phyloP scores from a whole-genome alignment of 1,140 invertebrate genomes.

The Bombus waltoni region DNA sequence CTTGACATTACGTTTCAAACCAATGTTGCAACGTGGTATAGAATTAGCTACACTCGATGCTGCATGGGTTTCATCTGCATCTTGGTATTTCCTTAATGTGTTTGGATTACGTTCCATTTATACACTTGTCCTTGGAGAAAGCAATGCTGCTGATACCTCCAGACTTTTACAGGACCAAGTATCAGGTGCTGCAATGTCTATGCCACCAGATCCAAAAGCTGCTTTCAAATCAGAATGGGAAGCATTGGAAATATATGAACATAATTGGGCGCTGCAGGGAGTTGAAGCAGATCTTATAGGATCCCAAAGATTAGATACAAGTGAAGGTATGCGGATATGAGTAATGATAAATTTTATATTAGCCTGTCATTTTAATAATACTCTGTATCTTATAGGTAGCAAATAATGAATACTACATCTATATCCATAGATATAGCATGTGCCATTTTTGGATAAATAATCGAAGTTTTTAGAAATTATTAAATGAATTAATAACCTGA shows the following conservation, averaged over 20 bases:
- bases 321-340: constrained; percentile 75
- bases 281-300: constrained; percentile 87
- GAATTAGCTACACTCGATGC: constrained; percentile 97
- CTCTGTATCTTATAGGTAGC: constrained; percentile 21
- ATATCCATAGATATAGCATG: constrained; percentile 37
- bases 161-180: constrained; percentile 99
- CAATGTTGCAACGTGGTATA: constrained; percentile 99
- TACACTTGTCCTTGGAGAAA: constrained; percentile 98
- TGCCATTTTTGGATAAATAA: constrained; percentile 32
- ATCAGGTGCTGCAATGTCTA: constrained; percentile 97
- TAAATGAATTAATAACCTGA: constrained; percentile 24
- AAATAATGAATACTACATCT: constrained; percentile 37
- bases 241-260: constrained; percentile 97
- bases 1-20: constrained; percentile 98
- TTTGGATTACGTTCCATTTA: constrained; percentile 99
- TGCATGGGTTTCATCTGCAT: constrained; percentile 99
- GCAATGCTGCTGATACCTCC: constrained; percentile 99
- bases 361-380: neutral
- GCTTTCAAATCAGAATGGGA: constrained; percentile 99
- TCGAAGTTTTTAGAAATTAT: constrained; percentile 12
- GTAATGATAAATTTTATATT: neutral
- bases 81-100: constrained; percentile 99
- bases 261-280: constrained; percentile 93
- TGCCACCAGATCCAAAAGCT: constrained; percentile 98
- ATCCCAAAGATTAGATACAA: constrained; percentile 65